Base-by-base conservation (phyloP, 2,888 invertebrate genomes). In the Coelinius sp. region DNA sequence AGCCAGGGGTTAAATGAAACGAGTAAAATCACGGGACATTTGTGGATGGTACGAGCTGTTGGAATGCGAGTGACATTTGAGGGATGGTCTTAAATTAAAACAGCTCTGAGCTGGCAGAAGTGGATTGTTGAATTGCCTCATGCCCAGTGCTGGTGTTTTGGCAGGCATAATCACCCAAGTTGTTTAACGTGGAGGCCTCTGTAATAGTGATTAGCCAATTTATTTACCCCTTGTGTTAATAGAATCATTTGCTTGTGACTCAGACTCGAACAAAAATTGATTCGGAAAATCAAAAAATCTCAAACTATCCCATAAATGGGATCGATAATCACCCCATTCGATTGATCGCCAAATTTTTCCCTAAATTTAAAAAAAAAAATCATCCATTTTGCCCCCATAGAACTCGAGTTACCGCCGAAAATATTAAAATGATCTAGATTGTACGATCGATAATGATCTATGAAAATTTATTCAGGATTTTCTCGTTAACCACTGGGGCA, bases 1-100 rank as follows among this genome's bases (percentile, higher is more conserved):
- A 17, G 20, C 14, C 2, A 20, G 46, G n/a, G 20, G 35, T 59
- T 59, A 59, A 59, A 31, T 59, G 59, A 31, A 31, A 59, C 35
- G 35, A 35, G 53, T 20, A 17, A 49, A 63, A 44, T 20, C 17
- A 56, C 44, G 17, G 20, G 49, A 67, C 44, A 64, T 59, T 65
- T 73, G 24, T 59, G 59, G 59, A 31, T 59, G 35, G 59, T 14
- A 35, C 20, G 31, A 20, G 17, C 35, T 27, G n/a, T 79, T 77
- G 82, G 83, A 84, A 83, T 83, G 83, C 78, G 83, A 80, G 82
- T 84, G 85, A 85, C 85, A 85, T 85, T 85, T 85, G 85, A 81
- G 82, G 77, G 84, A 81, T 83, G 81, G 82, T 84, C 85, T 85
- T 85, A 85, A 85, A 84, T 85, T 85, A 85, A 85, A 85, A 84